A percentile compares a stretch with the other conserved stretches of the same genome.
phyloP scores from a whole-genome alignment of 2,113 vertebrate species.

The Lanius ludovicianus region DNA sequence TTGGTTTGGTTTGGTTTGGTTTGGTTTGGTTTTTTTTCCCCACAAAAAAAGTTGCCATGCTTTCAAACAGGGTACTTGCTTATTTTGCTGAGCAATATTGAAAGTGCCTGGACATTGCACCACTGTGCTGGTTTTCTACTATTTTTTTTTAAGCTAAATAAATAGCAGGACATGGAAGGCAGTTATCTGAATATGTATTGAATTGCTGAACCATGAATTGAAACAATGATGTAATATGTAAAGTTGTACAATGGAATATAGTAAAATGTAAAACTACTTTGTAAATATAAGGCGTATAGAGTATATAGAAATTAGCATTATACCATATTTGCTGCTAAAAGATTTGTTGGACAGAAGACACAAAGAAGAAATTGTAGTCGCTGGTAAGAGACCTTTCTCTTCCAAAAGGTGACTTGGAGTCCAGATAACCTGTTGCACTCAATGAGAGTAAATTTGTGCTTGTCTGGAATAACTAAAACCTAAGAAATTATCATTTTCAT shows the following conservation, averaged over 20 bases:
- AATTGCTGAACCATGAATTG: slow-evolving; percentile 43
- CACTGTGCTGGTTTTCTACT: slow-evolving; percentile 74
- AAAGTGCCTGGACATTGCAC: slow-evolving; percentile 78
- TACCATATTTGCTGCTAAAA: slow-evolving; percentile 30
- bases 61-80: slow-evolving; percentile 73
- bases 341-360: background rate
- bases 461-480: background rate
- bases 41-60: slow-evolving; percentile 20
- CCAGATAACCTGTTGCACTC: background rate
- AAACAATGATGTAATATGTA: slow-evolving; percentile 47
- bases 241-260: slow-evolving; percentile 75
- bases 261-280: slow-evolving; percentile 75
- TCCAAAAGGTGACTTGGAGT: background rate
- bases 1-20: background rate
- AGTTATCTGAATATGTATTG: background rate
- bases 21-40: background rate
- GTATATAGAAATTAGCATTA: background rate
- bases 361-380: background rate
- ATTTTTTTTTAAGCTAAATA: slow-evolving; percentile 62
- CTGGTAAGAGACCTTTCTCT: background rate
- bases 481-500: background rate
- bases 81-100: slow-evolving; percentile 70
- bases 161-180: background rate
- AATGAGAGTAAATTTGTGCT: background rate
- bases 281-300: slow-evolving; percentile 54